Base-by-base conservation (phyloP, 2,797 vertebrate species). In the Euphonia xanthogaster region DNA sequence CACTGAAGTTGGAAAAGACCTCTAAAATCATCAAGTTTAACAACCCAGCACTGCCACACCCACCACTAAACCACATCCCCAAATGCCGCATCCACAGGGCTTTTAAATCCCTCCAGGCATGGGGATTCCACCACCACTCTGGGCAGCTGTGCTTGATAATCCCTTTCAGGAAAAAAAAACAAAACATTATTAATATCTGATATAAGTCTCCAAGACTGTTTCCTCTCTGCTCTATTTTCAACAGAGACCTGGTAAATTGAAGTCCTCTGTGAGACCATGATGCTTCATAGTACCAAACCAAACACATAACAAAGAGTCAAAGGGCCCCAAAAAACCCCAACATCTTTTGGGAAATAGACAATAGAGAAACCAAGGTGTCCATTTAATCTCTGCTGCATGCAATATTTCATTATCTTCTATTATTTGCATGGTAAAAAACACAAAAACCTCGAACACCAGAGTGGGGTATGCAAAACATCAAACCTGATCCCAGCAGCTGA, bases 191-290 rank as follows among this genome's bases (percentile, higher is more conserved):
- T 6, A 19, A 42, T 37, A 53, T 27, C 40, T 8, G 5, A 5
- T 30, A 53, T 22, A 48, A 72, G 42, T 5, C 28, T 39, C 60
- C 16, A 14, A 7, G 18, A 39, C 13, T 14, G 19, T 40, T 40
- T 61, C 35, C 37, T 45, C n/a, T 61, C 37, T 35, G 16, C 19
- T 83, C 8, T 19, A 22, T 62, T 72, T 92, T 27, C 42, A 77
- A 6, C 13, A 28, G 15, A 31, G 3, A 50, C 7, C 28, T 72
- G 53, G 5, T 2, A 77, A 44, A 2, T 0, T 33, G 28, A 39
- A 45, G 9, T 24, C 6, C 7, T 9, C 25, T 33, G 8, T 3
- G 13, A 61, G 58, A 54, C 21, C 8, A 20, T 5, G 10, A 40
- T 14, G 6, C 8, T 20, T 84, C 39, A 44, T 22, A 6, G 25